Evolutionary conservation across 2,888 invertebrate species (phyloP), one percentile per base, ranked within the genome.

Genomic region (Pimpla rufipes): DNA sequence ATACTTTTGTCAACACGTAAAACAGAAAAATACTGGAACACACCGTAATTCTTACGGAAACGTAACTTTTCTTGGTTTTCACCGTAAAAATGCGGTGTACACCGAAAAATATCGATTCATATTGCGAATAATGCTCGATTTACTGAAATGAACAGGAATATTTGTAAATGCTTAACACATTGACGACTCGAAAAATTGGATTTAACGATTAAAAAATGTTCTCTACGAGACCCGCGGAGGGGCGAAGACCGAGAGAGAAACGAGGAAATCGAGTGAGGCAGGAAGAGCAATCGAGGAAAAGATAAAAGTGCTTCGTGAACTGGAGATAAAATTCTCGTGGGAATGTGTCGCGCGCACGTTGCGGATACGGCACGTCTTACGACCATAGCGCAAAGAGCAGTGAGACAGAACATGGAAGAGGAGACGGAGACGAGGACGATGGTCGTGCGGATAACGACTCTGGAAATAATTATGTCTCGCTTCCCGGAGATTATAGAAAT

Each of bases 401-500:
- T 45, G 76, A 66, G 70, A 70, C 75, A 64, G 68, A 75, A 67
- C 62, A 42, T 45, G 70, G 66, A 76, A 62, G 81, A 81, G 81
- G 70, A 81, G 55, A 64, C 75, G 64, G 71, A 71, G 70, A 81
- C 67, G 76, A 77, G 76, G 40, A 81, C 64, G 80, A 77, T 77
- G 57, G 50, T 76, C 81, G 70, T 71, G 73, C 57, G 78, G 87
- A 87, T 88, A 88, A 84, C 81, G 81, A 66, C 79, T 81, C 73
- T 73, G 64, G 80, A 85, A 85, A 86, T 89, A 89, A 89, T 88
- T 88, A 84, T 79, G 78, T 79, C 80, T 59, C 71, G 57, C 66
- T 45, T 45, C 66, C 67, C 37, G 45, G 64, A 70, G 64, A 87
- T 88, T 87, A 86, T 83, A 85, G 81, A 81, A 88, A 87, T 89